Percentiles rank a stretch among this genome's conserved stretches.
phyloP scores from a whole-genome alignment of 2,888 invertebrate genomes.

The Sphaerophoria taeniata region DNA sequence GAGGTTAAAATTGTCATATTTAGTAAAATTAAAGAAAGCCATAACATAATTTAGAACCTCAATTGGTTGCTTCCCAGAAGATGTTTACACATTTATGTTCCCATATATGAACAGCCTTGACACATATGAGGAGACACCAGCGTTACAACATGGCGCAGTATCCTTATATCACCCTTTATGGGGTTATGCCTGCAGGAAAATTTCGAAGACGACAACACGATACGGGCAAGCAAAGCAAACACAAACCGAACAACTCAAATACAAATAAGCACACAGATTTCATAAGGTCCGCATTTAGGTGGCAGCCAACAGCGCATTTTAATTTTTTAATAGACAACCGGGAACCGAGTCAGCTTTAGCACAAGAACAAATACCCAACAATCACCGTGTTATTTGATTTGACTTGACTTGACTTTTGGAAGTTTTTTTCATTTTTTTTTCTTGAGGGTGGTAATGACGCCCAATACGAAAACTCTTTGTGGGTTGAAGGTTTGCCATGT shows the following conservation, averaged over 20 bases:
- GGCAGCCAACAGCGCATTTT: not conserved
- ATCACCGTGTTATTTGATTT: slow-evolving; percentile 28
- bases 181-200: slow-evolving; percentile 22
- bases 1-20: no score
- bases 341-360: not conserved
- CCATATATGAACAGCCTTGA: not conserved
- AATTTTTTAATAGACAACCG: slow-evolving; percentile 40
- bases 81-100: not conserved
- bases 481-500: not conserved
- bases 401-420: slow-evolving; percentile 30
- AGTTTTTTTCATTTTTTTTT: not conserved
- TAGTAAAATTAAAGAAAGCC: no score
- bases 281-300: not conserved
- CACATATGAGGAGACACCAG: slow-evolving; percentile 5
- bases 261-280: slow-evolving; percentile 19
- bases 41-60: not conserved
- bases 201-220: slow-evolving; percentile 2
- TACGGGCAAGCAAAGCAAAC: slow-evolving; percentile 21
- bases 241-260: slow-evolving; percentile 13
- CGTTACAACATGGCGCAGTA: no score
- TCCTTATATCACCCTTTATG: slow-evolving; percentile 28
- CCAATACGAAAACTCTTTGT: not conserved
- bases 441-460: not conserved
- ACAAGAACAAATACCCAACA: slow-evolving; percentile 29
- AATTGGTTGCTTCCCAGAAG: slow-evolving; percentile 5